Base-by-base conservation (phyloP, 2,888 invertebrate genomes). In the Ceratothoa steindachneri region DNA sequence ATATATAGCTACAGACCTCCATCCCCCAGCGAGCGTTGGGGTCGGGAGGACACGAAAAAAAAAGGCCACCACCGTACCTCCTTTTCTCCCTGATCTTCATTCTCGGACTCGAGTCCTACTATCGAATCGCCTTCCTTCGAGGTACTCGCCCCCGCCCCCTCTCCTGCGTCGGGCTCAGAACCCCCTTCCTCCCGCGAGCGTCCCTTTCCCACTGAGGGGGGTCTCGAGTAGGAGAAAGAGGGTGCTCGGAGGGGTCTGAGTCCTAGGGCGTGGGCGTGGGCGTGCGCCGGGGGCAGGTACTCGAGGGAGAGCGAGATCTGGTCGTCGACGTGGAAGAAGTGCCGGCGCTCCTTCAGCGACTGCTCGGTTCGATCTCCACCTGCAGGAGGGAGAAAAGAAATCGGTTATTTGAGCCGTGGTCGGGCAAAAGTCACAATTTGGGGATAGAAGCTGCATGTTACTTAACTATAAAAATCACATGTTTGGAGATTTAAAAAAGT, bases 281-380 rank as follows among this genome's bases (percentile, higher is more conserved):
- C 71, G 29, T 71, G 71, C 1, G 71, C 71, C 51, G 71, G 66
- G 12, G 76, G 69, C 0, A 74, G 72, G 55, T 76, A 74, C 71
- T 79, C 79, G 22, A 79, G 65, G 4, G 79, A 79, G 5, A 79
- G 67, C 24, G 79, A 79, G 15, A 79, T 79, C 55, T 76, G 79
- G 71, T 79, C 79, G 51, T 79, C 79, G 30, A 76, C 79, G 68
- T 79, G 76, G 71, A 79, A 79, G 74, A 79, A 79, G 60, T 79
- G 76, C 22, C 76, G 74, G 22, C 72, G 55, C 51, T 79, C 79
- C 15, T 71, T 41, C 65, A 79, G 67, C 19, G 67, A 73, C 31
- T 79, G 76, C 29, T 79, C 79, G 1, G 76, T 79, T 66, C 67
- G 74, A 66, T 79, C 79, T 12, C 79, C 79, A 27, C 72, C 78